Base-by-base conservation (phyloP, 2,797 vertebrate genomes). In the Etheostoma nigrum region DNA sequence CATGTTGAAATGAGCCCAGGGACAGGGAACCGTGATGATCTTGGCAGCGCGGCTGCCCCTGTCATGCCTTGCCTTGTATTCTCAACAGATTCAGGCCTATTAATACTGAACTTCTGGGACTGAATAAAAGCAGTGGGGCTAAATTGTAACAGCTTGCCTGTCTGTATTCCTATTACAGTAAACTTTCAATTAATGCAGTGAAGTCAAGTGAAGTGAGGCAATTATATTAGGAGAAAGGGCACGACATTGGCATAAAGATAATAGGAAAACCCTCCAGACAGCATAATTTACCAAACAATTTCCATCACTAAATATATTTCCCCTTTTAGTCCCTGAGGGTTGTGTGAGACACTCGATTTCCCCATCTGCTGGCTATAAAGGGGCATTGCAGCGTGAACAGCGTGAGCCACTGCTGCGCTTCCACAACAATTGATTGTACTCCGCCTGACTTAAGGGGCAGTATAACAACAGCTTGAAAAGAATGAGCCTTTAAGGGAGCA, bases 81-180 rank as follows among this genome's bases (percentile, higher is more conserved):
- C 90, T 91, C 90, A 69, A 68, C 61, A 89, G 91, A 91, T 74
- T 74, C 68, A 58, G 60, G 40, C 79, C 83, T 85, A 91, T 89
- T 92, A 91, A 89, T 74, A 73, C 44, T 21, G 67, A 86, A 82
- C 75, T 74, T 85, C 68, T 76, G 90, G 88, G 87, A 88, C 67
- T 66, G 81, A 86, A 71, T 67, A 53, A 59, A 59, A 64, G 70
- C 59, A 72, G 15, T n/a, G 44, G 14, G 72, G 72, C 42, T 60
- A 51, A 74, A 82, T 72, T 76, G 49, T 53, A 76, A 73, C 57
- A 76, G 61, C 51, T 63, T 75, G 68, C 1, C 64, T 60, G 68
- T 69, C 78, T 77, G 45, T 81, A 33, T 78, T 78, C 77, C 53
- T 76, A 82, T 83, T 81, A 30, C 30, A 30, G 30, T 30, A 75